phyloP scores from a whole-genome alignment of 2,888 invertebrate species.

The Julus scandinavius region DNA sequence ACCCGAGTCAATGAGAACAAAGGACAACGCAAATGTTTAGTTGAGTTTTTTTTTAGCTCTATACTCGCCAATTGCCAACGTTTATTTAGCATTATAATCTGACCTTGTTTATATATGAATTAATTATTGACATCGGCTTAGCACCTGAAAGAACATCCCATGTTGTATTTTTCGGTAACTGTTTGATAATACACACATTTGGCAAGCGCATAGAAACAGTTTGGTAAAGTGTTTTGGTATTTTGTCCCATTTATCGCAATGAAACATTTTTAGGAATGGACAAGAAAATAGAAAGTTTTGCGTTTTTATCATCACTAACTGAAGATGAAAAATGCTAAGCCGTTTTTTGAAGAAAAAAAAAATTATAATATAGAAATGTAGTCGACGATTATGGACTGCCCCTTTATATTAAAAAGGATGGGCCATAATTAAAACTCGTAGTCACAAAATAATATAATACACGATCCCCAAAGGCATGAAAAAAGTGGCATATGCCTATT shows the following conservation, averaged over 20 bases:
- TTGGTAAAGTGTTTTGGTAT: background rate
- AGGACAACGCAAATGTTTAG: slow-evolving; percentile 34
- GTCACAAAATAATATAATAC: background rate
- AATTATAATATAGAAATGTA: background rate
- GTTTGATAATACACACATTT: background rate
- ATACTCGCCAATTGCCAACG: background rate
- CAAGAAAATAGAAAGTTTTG: no score
- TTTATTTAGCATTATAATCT: slow-evolving; percentile 39
- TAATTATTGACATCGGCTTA: background rate
- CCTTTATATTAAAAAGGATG: background rate
- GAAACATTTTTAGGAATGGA: background rate
- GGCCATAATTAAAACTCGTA: background rate
- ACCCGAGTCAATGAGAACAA: slow-evolving; percentile 7
- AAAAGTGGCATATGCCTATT: background rate
- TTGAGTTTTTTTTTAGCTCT: background rate
- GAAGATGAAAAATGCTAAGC: no score
- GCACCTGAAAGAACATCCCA: background rate
- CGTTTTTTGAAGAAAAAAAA: background rate
- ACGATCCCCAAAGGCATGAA: background rate
- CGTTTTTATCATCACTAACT: no score
- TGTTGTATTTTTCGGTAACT: background rate
- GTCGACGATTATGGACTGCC: background rate
- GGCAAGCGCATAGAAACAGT: background rate
- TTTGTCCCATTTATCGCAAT: background rate
- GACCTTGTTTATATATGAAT: background rate